Evolutionary conservation across 2,113 vertebrate genomes (phyloP).

Genomic region (Antigone vipio): DNA sequence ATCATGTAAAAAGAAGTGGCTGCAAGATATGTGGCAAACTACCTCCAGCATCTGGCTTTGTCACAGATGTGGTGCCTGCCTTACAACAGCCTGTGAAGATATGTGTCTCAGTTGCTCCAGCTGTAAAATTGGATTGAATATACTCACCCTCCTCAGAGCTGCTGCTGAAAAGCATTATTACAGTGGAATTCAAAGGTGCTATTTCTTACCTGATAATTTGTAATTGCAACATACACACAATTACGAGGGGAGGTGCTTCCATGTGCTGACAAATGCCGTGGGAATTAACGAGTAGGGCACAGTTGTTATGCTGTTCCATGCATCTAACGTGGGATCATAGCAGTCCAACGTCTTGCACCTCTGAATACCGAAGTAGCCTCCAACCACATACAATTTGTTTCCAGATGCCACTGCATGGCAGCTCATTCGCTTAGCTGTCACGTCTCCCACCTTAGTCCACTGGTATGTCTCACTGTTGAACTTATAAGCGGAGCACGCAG

Average conservation of each 20-base stretch:
- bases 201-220: conserved; percentile 68
- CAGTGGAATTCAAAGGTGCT: background rate
- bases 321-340: conserved; percentile 79
- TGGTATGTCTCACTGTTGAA: conserved; percentile 86
- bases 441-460: conserved; percentile 86
- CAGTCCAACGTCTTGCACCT: conserved; percentile 84
- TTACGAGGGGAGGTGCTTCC: conserved; percentile 85
- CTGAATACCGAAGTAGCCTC: conserved; percentile 84
- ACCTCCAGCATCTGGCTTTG: background rate
- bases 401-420: conserved; percentile 84
- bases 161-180: background rate
- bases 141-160: background rate
- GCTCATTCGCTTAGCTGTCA: conserved; percentile 84
- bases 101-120: background rate
- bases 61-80: background rate
- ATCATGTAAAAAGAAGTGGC: background rate
- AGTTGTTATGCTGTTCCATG: conserved; percentile 84
- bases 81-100: rapidly evolving
- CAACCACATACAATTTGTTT: conserved; percentile 83
- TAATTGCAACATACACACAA: background rate
- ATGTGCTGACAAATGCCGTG: conserved; percentile 83
- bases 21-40: background rate
- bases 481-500: conserved; percentile 81
- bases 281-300: conserved; percentile 83
- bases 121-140: background rate